These are phyloP conservation scores for Sterrhoptilus dennistouni DNA, from an alignment of 2,113 vertebrate genomes.

Conservation along the genomic window DNA sequence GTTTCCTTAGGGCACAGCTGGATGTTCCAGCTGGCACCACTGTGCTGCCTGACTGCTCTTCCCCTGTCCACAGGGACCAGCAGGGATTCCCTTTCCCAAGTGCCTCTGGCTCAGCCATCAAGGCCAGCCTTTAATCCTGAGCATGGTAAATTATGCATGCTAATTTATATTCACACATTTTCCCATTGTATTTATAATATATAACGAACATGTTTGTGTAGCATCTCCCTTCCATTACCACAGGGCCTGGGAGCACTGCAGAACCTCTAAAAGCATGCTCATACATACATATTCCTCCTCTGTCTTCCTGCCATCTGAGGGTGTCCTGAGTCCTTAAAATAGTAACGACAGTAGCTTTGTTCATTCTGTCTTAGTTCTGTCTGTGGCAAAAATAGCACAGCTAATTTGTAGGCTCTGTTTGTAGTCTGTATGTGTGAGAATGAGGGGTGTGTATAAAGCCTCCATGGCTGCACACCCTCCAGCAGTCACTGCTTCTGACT, in stretches of 20 bases:
- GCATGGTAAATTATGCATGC: constrained; percentile 1
- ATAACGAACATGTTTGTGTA: neutral
- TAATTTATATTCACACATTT: constrained; percentile 15
- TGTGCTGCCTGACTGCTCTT: rapidly evolving
- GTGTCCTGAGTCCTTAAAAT: constrained; percentile 61
- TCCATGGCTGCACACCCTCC: constrained; percentile 1
- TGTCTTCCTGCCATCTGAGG: constrained; percentile 37
- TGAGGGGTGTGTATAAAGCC: constrained; percentile 24
- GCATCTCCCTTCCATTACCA: neutral
- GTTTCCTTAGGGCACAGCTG: neutral
- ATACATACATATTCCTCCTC: constrained; percentile 4
- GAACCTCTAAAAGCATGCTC: constrained; percentile 11
- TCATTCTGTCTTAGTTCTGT: constrained; percentile 28
- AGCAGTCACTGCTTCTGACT: neutral
- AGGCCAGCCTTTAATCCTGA: neutral
- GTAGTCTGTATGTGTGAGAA: constrained; percentile 54
- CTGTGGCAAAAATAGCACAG: constrained; percentile 58
- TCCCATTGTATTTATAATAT: constrained; percentile 9
- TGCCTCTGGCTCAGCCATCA: neutral
- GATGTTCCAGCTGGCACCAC: neutral
- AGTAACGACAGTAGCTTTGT: constrained; percentile 63
- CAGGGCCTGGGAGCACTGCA: neutral
- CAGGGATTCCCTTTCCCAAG: neutral
- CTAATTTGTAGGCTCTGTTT: constrained; percentile 58
- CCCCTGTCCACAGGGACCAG: neutral